Evolutionary conservation across 2,888 invertebrate genomes (phyloP).

Genomic region (Capitulum mitella): DNA sequence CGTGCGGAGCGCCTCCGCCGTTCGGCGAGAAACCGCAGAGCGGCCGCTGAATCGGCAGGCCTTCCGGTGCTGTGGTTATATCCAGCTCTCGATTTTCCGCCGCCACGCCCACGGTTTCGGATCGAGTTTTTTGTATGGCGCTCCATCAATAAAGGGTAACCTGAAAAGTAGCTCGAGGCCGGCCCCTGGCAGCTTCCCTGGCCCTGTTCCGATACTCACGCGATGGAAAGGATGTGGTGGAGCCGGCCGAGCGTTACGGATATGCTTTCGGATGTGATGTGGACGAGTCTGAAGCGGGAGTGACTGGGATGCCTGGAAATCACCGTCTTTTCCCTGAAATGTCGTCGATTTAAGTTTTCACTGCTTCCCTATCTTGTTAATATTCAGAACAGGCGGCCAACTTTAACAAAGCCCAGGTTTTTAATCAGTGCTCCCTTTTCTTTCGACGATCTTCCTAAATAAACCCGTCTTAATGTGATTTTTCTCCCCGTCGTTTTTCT

Average conservation of each 20-base stretch:
- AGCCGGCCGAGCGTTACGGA: too few relatives aligned
- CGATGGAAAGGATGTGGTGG: too few relatives aligned
- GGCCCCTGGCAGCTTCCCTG: too few relatives aligned
- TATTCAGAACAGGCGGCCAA: not conserved
- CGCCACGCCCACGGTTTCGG: not conserved
- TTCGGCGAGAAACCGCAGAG: not conserved
- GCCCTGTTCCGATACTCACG: too few relatives aligned
- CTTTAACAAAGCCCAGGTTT: not conserved
- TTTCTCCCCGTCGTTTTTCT: not conserved
- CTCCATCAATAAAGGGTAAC: not conserved
- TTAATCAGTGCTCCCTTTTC: conserved; percentile 1
- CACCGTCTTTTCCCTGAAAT: too few relatives aligned
- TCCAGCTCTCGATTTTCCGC: not conserved
- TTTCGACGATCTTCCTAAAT: not conserved
- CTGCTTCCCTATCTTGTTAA: not conserved
- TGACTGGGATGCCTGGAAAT: too few relatives aligned
- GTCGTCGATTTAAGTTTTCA: too few relatives aligned
- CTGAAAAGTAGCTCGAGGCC: not conserved
- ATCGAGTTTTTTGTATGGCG: not conserved
- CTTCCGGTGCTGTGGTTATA: not conserved
- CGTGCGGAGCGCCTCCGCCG: not conserved
- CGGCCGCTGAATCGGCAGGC: not conserved
- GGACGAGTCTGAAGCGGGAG: too few relatives aligned
- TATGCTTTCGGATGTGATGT: too few relatives aligned
- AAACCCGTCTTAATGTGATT: not conserved